These are phyloP conservation scores for Brachyopa scutellaris DNA, from an alignment of 2,888 invertebrate species.

Conservation along the genomic window DNA sequence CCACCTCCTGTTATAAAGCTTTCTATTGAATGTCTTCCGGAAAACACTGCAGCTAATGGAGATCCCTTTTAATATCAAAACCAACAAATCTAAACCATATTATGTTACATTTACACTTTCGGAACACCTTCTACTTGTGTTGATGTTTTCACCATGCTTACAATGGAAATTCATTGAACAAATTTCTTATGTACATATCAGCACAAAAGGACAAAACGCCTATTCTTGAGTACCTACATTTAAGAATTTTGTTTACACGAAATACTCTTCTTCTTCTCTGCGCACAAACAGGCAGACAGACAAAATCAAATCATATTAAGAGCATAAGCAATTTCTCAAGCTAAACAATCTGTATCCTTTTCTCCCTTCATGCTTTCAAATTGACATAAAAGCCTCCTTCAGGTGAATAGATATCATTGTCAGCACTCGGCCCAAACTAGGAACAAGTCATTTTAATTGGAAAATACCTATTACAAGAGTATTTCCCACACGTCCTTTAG, in stretches of 20 bases:
- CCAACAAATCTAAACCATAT: too few relatives aligned
- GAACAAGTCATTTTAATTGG: constrained; percentile 45
- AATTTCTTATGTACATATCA: constrained; percentile 15
- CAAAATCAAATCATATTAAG: constrained; percentile 48
- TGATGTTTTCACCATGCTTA: neutral
- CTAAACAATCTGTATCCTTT: constrained; percentile 13
- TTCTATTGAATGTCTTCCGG: too few relatives aligned
- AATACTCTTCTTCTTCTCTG: neutral
- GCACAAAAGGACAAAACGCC: neutral
- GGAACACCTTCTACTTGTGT: too few relatives aligned
- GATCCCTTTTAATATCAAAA: too few relatives aligned
- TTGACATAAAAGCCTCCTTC: constrained; percentile 21
- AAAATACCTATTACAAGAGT: constrained; percentile 51
- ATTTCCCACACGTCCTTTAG: constrained; percentile 47
- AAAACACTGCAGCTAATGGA: too few relatives aligned
- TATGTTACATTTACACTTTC: too few relatives aligned
- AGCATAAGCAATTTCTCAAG: constrained; percentile 27
- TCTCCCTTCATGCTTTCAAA: neutral
- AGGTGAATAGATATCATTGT: constrained; percentile 45
- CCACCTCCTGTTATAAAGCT: too few relatives aligned
- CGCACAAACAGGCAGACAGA: neutral
- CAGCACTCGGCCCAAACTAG: constrained; percentile 30
- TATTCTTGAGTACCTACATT: neutral
- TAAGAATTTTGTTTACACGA: neutral
- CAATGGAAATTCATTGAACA: constrained; percentile 7